Base-by-base conservation (phyloP, 1,140 invertebrate species). In the Laupala kohalensis region DNA sequence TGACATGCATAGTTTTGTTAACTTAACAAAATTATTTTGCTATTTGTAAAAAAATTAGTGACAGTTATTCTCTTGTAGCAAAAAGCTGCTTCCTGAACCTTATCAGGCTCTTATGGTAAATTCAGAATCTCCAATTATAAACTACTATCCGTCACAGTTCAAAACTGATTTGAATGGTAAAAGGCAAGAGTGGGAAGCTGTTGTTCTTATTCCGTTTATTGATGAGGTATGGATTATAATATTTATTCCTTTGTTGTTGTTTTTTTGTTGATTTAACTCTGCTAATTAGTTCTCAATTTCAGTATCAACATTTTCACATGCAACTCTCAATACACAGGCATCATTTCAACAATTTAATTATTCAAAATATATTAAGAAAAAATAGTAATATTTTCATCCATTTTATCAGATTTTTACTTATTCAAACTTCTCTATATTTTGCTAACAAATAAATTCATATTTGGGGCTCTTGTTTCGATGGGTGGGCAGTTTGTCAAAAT, bases 121-220 rank as follows among this genome's bases (percentile, higher is more conserved):
- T 62, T 83, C 88, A n/a, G 81, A 85, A 68, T 98, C 95, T 24
- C 90, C 93, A 0, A 89, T 99, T 68, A 88, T 90, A 23, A 85
- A 94, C 73, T 99, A 92, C 80, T 99, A 97, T 83, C 97, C 97
- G 0, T 77, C 84, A 24, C 84, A 96, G 25, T 98, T 99, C 80
- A 85, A 93, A 76, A 95, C 90, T 0, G 93, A 95, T 83, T 81
- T 93, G 28, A 94, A 99, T 84, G 96, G 95, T 0, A 99, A 99
- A 78, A 87, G 87, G 76, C 92, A 97, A 76, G 94, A 97, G 73
- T 99, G 96, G 96, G 97, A 99, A 81, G 96, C 96, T 25, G 91
- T 99, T 0, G 95, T 98, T 6, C 83, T 98, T 0, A 96, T 99
- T 77, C 96, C 96, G 0, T 98, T 99, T 76, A 98, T 99, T 76